These are phyloP conservation scores for Gambelia wislizenii DNA, from an alignment of 2,797 vertebrate genomes.

Conservation along the genomic window DNA sequence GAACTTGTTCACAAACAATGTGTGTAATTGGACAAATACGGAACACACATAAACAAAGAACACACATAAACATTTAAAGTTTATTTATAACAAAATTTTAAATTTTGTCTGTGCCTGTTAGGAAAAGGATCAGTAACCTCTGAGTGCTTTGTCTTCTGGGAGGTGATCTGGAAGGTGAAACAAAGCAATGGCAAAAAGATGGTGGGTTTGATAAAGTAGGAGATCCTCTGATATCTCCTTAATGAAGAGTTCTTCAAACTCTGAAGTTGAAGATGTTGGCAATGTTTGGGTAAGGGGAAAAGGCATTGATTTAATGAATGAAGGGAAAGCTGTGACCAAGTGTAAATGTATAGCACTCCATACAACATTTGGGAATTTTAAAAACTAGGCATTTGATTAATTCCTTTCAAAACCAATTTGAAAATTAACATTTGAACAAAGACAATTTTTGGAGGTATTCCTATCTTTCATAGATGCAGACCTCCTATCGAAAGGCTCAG, in stretches of 20 bases:
- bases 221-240: background rate
- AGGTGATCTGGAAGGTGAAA: background rate
- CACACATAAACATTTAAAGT: too few relatives aligned
- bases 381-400: background rate
- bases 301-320: background rate
- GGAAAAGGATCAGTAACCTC: background rate
- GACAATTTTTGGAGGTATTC: background rate
- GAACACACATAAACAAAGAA: too few relatives aligned
- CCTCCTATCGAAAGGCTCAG: constrained; percentile 60
- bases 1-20: too few relatives aligned
- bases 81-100: too few relatives aligned
- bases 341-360: background rate
- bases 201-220: background rate
- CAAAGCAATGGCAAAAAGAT: background rate
- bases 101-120: background rate
- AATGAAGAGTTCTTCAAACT: background rate
- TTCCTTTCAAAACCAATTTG: background rate
- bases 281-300: background rate
- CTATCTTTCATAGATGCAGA: background rate
- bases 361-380: too few relatives aligned
- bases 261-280: background rate
- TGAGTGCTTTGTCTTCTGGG: background rate
- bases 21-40: too few relatives aligned
- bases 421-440: background rate
- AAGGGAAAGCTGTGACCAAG: background rate